phyloP scores from a whole-genome alignment of 2,797 vertebrate genomes.

The Pteropus rufus region DNA sequence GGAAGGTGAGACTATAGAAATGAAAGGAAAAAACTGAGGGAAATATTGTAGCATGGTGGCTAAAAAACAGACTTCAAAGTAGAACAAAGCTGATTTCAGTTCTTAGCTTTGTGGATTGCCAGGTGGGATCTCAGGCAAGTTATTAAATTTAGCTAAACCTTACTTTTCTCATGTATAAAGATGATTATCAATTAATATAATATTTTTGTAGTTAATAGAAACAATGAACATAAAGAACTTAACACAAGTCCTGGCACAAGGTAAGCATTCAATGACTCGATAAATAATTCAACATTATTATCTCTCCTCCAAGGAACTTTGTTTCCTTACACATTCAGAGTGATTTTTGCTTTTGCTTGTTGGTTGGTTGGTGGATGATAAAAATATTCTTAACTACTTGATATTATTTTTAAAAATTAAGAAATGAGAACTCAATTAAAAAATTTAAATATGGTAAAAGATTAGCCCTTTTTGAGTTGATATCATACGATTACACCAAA shows the following conservation, averaged over 20 bases:
- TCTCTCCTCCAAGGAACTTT: background rate
- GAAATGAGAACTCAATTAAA: constrained; percentile 59
- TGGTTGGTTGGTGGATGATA: background rate
- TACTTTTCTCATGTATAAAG: background rate
- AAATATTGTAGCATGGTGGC: background rate
- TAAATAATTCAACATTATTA: background rate
- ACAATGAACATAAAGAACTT: background rate
- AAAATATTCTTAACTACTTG: background rate
- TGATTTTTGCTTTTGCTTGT: background rate
- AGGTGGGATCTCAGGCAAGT: background rate
- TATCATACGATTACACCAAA: constrained; percentile 58
- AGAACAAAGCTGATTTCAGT: background rate
- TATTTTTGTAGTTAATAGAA: background rate
- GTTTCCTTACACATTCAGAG: background rate
- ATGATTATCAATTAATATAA: background rate
- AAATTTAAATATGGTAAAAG: constrained; percentile 61
- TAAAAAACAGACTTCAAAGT: background rate
- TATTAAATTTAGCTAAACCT: background rate
- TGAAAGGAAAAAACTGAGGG: background rate
- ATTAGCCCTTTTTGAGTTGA: constrained; percentile 59
- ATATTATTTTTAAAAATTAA: constrained; percentile 48
- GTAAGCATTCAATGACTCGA: background rate
- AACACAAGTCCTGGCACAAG: background rate
- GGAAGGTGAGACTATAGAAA: background rate
- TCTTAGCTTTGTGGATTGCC: background rate